Percentiles rank a stretch among this genome's conserved stretches.
Evolutionary conservation across 1,140 invertebrate species (phyloP).

Genomic region (Paralvinella palmiformis): DNA sequence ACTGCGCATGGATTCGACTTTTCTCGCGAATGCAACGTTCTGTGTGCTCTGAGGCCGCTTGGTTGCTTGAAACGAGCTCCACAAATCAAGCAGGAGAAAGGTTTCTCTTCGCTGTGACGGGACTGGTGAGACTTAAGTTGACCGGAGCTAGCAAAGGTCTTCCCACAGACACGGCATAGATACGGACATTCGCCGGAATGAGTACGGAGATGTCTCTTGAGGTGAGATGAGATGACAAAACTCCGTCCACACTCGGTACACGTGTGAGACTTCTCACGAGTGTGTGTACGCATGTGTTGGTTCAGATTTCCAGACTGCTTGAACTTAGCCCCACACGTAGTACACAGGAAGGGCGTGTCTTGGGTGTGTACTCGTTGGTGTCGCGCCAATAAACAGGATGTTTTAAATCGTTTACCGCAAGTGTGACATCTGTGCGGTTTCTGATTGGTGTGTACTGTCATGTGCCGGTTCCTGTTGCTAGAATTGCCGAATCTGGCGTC

Average conservation of each 20-base stretch:
- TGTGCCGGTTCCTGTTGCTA: neutral
- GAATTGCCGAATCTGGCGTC: neutral
- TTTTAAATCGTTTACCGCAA: neutral
- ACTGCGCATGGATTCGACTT: too few relatives aligned
- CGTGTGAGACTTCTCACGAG: neutral
- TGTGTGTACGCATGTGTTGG: neutral
- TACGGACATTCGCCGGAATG: neutral
- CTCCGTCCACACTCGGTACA: neutral
- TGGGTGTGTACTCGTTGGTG: neutral
- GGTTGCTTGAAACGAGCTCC: too few relatives aligned
- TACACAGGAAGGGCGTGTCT: neutral
- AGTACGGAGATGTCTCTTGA: neutral
- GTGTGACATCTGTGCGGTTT: neutral
- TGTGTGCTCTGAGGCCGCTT: too few relatives aligned
- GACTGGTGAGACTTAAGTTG: too few relatives aligned
- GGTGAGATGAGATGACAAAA: neutral
- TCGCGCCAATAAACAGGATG: neutral
- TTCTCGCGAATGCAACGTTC: too few relatives aligned
- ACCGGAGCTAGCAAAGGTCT: too few relatives aligned
- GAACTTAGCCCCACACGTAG: neutral
- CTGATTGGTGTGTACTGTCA: neutral
- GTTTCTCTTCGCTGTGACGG: too few relatives aligned
- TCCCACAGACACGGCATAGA: neutral
- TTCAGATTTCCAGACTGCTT: neutral
- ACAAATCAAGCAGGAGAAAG: too few relatives aligned